Base-by-base conservation (phyloP, 2,113 vertebrate genomes). In the Porphyrio hochstetteri region DNA sequence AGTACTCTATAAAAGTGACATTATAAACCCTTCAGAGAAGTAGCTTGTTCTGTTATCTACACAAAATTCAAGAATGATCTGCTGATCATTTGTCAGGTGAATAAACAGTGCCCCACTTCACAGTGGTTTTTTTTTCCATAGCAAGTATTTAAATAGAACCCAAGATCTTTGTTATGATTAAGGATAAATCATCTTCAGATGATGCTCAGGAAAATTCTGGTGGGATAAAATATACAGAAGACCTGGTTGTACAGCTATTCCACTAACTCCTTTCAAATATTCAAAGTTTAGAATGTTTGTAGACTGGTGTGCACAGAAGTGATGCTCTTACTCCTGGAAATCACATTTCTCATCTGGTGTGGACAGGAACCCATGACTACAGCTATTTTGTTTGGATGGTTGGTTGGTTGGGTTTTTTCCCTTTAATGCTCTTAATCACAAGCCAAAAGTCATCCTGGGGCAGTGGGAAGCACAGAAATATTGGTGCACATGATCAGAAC, bases 21-120 rank as follows among this genome's bases (percentile, higher is more conserved):
- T 42, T 36, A 6, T 23, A 78, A n/a, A 56, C 17, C 10, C 10
- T 78, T 79, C 36, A 71, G 63, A 86, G 3, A 65, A 83, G 20
- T 56, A 59, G 36, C 4, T 59, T 44, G 3, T 50, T 89, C 86
- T 79, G 14, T 76, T 68, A 40, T 33, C 12, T 18, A 48, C 16
- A 31, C 7, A 48, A 50, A 87, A 75, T 57, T 78, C 28, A 57
- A 35, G 18, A 48, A 29, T 20, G 10, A 25, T 44, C 20, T 70
- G 14, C 10, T 71, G 25, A 78, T 23, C 3, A 2, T 71, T n/a
- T 86, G 4, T 40, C 11, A 81, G 28, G 18, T 75, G n/a, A 78
- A 53, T 27, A 68, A 86, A 48, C 21, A 78, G 15, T 24, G 13
- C 3, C 9, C 0, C 1, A 7, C 11, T 61, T 83, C 0, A 1